These are phyloP conservation scores for Orthosia incerta DNA, from an alignment of 2,888 invertebrate species.

Conservation along the genomic window DNA sequence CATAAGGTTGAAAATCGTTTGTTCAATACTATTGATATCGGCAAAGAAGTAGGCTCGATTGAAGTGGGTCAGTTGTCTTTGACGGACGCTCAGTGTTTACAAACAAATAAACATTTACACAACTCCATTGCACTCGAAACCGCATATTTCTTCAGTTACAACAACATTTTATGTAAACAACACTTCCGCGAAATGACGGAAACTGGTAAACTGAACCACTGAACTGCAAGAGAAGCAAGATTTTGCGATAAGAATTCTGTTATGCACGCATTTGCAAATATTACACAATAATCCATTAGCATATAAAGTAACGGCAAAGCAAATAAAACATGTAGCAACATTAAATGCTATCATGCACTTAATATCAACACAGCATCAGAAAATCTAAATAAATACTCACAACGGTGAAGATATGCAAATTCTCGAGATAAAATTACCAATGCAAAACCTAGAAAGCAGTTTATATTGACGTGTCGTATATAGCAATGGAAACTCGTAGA, in stretches of 20 bases:
- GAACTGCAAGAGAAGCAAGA: conserved; percentile 10
- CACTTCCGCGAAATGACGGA: conserved; percentile 15
- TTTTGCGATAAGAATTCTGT: conserved; percentile 32
- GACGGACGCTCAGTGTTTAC: conserved; percentile 81
- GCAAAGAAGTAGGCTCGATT: conserved; percentile 52
- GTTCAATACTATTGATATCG: conserved; percentile 41
- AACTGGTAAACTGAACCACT: conserved; percentile 4
- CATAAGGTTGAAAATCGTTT: conserved; percentile 47
- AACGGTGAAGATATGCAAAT: conserved; percentile 45
- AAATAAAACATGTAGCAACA: conserved; percentile 28
- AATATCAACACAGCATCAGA: conserved; percentile 12
- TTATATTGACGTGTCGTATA: conserved; percentile 62
- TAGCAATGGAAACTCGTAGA: conserved; percentile 69
- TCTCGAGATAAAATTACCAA: conserved; percentile 50
- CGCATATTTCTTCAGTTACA: conserved; percentile 29
- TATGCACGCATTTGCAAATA: conserved; percentile 3
- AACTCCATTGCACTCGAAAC: conserved; percentile 72
- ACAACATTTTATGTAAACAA: conserved; percentile 23
- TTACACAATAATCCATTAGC: conserved; percentile 22
- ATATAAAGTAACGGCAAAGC: conserved; percentile 17
- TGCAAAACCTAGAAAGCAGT: conserved; percentile 55
- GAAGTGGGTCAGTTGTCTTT: conserved; percentile 78
- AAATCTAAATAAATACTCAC: conserved; percentile 27
- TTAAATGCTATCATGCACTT: conserved; percentile 32
- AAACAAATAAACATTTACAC: conserved; percentile 76